Evolutionary conservation across 2,797 vertebrate genomes (phyloP).

Genomic region (Anguilla pacifica): DNA sequence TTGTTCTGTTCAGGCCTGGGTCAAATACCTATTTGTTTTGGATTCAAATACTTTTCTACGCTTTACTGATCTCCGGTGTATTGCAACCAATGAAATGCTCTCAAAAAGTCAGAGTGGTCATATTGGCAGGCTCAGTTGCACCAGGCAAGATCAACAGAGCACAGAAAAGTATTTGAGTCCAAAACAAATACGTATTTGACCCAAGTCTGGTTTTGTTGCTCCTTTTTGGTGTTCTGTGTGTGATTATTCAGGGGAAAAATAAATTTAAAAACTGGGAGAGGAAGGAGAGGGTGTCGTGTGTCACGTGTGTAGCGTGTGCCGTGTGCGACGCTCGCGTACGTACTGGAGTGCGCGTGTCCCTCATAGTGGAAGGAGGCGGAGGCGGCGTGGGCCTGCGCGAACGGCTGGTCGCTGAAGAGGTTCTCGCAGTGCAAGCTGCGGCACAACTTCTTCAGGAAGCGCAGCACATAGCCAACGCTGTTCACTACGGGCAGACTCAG

Average conservation of each 20-base stretch:
- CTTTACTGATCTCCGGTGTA: too few relatives aligned
- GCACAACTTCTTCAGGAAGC: constrained; percentile 95
- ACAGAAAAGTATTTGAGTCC: too few relatives aligned
- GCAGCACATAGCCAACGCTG: constrained; percentile 91
- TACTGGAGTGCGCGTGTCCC: constrained; percentile 69
- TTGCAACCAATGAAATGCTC: too few relatives aligned
- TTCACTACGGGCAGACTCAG: constrained; percentile 92
- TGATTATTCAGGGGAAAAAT: neutral
- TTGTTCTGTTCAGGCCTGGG: too few relatives aligned
- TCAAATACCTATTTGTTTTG: too few relatives aligned
- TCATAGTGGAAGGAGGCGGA: constrained; percentile 68
- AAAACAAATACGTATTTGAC: too few relatives aligned
- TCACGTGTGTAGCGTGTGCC: neutral
- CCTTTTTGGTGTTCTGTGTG: neutral
- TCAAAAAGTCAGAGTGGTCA: too few relatives aligned
- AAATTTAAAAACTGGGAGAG: too few relatives aligned
- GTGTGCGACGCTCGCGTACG: constrained; percentile 34
- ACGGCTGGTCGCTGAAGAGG: constrained; percentile 96
- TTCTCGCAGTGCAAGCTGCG: constrained; percentile 91
- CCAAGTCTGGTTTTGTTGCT: too few relatives aligned
- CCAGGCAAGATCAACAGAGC: too few relatives aligned
- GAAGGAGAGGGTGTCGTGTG: neutral
- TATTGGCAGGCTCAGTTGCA: too few relatives aligned
- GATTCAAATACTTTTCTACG: too few relatives aligned
- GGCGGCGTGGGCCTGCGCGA: constrained; percentile 67